Base-by-base conservation (phyloP, 2,797 vertebrate genomes). In the Limosa lapponica region DNA sequence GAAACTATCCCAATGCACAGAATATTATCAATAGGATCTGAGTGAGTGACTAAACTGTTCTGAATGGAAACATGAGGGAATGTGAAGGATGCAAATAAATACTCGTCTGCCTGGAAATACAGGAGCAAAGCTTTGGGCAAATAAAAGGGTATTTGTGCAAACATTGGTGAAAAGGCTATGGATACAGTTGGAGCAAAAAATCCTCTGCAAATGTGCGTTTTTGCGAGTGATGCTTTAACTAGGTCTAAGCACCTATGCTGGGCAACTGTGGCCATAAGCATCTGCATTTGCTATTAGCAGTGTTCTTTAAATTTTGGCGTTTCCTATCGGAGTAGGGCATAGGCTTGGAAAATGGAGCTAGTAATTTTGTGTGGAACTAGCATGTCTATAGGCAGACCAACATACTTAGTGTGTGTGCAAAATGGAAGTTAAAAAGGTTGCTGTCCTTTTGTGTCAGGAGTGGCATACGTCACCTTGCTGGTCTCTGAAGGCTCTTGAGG, bases 401-500 rank as follows among this genome's bases (percentile, higher is more conserved):
- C 28, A 32, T 51, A 54, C 78, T 70, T 75, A 0, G 0, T 86
- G 34, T 75, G 57, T 73, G 71, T 93, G 81, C 62, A 82, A 94
- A 96, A 54, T 59, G 39, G 81, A 92, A 95, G 93, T 95, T 96
- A 96, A 91, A 97, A 96, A 95, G 91, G 78, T 91, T 87, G 73
- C 12, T 61, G 78, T 75, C 49, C 74, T 82, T 96, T 92, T 97
- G 95, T 96, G 93, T 77, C 72, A 90, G 87, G 70, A 32, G 49
- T 30, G 58, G 80, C 48, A 64, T 61, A 75, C 15, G 65, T 96
- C 96, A 96, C 74, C 82, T 87, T 89, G 77, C 78, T 51, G 88
- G 97, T 97, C 96, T 98, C 97, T 89, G 95, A 96, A 97, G 97
- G 87, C 95, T 96, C 96, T 95, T 82, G 96, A 97, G 97, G 98